These are phyloP conservation scores for Bugulina stolonifera DNA, from an alignment of 2,888 invertebrate genomes.

Conservation along the genomic window DNA sequence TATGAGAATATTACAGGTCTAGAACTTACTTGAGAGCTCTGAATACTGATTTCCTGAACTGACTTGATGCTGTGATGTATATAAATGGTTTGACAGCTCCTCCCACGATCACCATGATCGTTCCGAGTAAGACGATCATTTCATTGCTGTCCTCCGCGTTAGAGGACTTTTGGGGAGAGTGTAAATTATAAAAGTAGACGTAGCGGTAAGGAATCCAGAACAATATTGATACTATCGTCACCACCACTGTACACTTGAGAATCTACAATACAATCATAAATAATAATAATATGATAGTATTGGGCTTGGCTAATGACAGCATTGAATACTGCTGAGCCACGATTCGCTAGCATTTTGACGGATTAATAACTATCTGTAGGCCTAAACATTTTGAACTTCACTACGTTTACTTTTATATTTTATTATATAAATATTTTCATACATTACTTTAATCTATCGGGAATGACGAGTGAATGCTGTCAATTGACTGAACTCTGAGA, in stretches of 20 bases:
- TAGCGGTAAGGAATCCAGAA: slow-evolving; percentile 17
- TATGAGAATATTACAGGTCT: no score
- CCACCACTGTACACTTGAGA: slow-evolving; percentile 2
- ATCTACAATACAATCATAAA: slow-evolving; percentile 20
- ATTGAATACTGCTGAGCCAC: no score
- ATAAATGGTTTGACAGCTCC: slow-evolving; percentile 18
- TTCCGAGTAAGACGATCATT: slow-evolving; percentile 2
- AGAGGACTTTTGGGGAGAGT: background rate
- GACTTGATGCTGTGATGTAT: slow-evolving; percentile 26
- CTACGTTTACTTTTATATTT: no score
- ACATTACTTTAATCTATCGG: no score
- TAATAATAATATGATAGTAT: no score
- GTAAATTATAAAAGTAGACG: slow-evolving; percentile 17
- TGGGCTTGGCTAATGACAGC: no score
- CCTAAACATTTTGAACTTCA: no score
- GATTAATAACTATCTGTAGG: no score
- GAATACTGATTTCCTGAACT: slow-evolving; percentile 7
- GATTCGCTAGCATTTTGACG: no score
- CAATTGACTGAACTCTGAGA: no score
- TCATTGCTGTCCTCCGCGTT: background rate
- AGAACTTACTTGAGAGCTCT: slow-evolving; percentile 26
- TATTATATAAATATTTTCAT: no score
- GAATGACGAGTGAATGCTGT: no score
- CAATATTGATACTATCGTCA: background rate
- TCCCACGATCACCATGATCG: slow-evolving; percentile 10